Percentiles rank a stretch among this genome's conserved stretches.
Conservation (phyloP, 2,113 vertebrate genomes). For the Pica pica region DNA sequence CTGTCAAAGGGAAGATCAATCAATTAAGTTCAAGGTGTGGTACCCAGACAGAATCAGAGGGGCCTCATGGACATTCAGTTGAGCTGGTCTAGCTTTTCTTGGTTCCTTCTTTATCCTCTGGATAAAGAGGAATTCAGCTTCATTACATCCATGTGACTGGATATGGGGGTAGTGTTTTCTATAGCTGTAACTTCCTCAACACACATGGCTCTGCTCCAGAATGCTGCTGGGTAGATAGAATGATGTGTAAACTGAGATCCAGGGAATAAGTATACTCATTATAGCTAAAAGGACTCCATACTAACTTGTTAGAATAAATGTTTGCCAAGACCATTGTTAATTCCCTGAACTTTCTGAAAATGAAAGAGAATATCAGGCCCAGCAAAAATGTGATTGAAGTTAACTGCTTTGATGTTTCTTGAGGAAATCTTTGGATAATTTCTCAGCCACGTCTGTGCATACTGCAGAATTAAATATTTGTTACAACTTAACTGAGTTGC, state of each 20-base stretch:
- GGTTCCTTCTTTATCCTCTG: neutral
- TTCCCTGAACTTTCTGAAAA: conserved; percentile 4
- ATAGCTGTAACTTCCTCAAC: neutral
- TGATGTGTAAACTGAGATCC: neutral
- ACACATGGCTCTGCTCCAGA: neutral
- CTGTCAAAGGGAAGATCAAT: neutral
- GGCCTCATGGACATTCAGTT: neutral
- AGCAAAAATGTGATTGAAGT: conserved; percentile 28
- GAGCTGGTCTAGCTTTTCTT: neutral
- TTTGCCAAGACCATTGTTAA: neutral
- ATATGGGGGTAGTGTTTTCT: neutral
- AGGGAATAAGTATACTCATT: neutral
- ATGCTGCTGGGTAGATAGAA: neutral
- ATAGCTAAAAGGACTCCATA: neutral
- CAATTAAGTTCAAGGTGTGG: neutral
- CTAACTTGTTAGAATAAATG: neutral
- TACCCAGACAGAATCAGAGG: neutral
- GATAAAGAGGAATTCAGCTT: neutral
- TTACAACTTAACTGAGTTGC: conserved; percentile 37
- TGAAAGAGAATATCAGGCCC: neutral
- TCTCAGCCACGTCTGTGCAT: neutral
- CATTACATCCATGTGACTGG: neutral
- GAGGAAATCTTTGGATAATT: conserved; percentile 37
- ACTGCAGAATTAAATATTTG: conserved; percentile 47
- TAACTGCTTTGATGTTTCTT: conserved; percentile 2